Evolutionary conservation across 2,888 invertebrate genomes (phyloP), one percentile per base, ranked within the genome.

Genomic region (Eudemis profundana): DNA sequence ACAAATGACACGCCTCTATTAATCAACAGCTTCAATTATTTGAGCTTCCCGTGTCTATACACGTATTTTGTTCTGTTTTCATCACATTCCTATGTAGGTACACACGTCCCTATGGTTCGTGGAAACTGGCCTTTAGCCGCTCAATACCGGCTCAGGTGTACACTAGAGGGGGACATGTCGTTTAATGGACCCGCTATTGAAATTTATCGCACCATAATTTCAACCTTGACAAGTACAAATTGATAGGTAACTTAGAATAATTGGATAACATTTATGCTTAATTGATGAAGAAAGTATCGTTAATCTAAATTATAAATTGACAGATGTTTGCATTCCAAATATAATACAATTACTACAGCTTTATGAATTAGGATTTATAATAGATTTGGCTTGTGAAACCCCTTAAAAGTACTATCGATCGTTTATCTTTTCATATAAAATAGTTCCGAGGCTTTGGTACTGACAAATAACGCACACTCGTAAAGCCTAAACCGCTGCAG

Each of bases 161-260:
- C 59, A 27, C 15, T 38, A 15, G 38, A n/a, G 29, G 38, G 27
- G 38, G 65, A 65, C 60, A 65, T 60, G 65, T 65, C 59, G 60
- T 60, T 59, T 60, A 65, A 65, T 60, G 65, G 51, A 51, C 44
- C 49, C 33, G 72, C 77, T 78, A 81, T 81, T 79, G 79, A 77
- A 78, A 77, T 81, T 77, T 78, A 71, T 65, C 21, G 53, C 27
- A 15, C 38, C 40, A 53, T 65, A 60, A 65, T 53, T 60, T 69
- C 72, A 72, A 75, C 66, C 66, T 70, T 49, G 74, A 76, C 75
- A 73, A 51, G 71, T 69, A 76, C 71, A 76, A 78, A 79, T 75
- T 70, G 66, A 67, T 69, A 42, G 61, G 60, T 47, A 57, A 68
- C 36, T 38, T 19, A 46, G n/a, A 44, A 12, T 59, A 59, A 65